Conservation (phyloP, 2,888 invertebrate genomes). For the Actias luna region DNA sequence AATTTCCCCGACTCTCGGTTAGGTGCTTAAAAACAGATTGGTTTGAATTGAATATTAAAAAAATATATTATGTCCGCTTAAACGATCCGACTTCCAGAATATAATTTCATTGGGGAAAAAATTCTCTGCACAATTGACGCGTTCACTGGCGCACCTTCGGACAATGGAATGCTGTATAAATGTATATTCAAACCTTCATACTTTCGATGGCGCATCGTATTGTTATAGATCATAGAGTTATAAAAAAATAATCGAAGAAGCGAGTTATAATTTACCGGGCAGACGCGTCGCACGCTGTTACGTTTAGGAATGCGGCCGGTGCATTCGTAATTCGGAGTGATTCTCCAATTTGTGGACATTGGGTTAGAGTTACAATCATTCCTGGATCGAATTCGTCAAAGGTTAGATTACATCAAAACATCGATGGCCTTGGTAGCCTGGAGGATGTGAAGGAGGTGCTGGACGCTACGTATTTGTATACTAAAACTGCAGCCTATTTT, state of each 20-base stretch:
- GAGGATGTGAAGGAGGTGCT: no score
- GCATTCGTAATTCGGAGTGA: neutral
- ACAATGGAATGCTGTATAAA: neutral
- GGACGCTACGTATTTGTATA: no score
- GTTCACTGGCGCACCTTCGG: neutral
- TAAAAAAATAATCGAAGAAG: slow-evolving; percentile 14
- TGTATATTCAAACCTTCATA: neutral
- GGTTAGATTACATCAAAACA: neutral
- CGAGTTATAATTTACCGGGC: slow-evolving; percentile 21
- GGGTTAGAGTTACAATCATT: neutral
- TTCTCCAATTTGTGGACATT: neutral
- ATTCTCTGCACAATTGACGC: neutral
- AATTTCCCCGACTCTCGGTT: neutral
- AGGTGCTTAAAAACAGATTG: neutral
- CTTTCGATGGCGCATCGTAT: slow-evolving; percentile 14
- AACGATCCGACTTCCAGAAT: neutral
- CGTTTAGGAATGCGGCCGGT: slow-evolving; percentile 45
- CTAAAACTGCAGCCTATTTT: no score
- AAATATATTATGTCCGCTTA: neutral
- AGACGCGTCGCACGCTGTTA: slow-evolving; percentile 40
- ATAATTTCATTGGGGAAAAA: neutral
- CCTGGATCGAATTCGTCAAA: neutral
- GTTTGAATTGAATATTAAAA: neutral
- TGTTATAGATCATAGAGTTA: slow-evolving; percentile 10
- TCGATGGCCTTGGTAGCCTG: no score